phyloP scores from a whole-genome alignment of 2,888 invertebrate species.

The Artemia sinica region DNA sequence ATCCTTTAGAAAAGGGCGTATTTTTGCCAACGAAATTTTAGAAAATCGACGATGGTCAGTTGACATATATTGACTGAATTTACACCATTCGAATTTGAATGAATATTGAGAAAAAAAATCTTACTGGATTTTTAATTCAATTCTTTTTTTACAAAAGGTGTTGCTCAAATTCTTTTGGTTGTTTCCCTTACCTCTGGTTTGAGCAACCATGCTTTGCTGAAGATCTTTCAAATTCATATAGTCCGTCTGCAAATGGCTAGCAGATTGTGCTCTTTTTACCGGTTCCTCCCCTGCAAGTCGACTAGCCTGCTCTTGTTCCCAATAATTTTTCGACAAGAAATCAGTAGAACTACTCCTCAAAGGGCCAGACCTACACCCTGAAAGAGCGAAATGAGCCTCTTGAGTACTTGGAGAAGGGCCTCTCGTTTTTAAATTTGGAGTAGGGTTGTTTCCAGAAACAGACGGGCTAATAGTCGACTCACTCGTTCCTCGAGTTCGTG shows the following conservation, averaged over 20 bases:
- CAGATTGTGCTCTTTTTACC: constrained; percentile 6
- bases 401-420: constrained; percentile 7
- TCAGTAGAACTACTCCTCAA: constrained; percentile 11
- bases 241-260: neutral
- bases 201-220: constrained; percentile 7
- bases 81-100: too few species aligned
- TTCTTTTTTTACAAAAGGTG: too few species aligned
- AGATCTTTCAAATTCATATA: constrained; percentile 4
- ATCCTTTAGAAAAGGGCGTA: too few species aligned
- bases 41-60: too few species aligned
- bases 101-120: too few species aligned
- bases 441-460: neutral
- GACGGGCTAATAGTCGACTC: neutral
- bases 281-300: neutral
- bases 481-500: neutral
- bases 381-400: neutral
- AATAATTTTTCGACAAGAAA: neutral
- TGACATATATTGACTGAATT: too few species aligned
- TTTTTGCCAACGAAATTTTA: too few species aligned
- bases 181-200: constrained; percentile 5
- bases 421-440: neutral
- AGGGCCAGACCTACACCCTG: constrained; percentile 4
- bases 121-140: too few species aligned
- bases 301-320: neutral
- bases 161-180: too few species aligned